These are phyloP conservation scores for Paralinhomoeus sp. DNA, from an alignment of 2,888 invertebrate species.

Conservation along the genomic window DNA sequence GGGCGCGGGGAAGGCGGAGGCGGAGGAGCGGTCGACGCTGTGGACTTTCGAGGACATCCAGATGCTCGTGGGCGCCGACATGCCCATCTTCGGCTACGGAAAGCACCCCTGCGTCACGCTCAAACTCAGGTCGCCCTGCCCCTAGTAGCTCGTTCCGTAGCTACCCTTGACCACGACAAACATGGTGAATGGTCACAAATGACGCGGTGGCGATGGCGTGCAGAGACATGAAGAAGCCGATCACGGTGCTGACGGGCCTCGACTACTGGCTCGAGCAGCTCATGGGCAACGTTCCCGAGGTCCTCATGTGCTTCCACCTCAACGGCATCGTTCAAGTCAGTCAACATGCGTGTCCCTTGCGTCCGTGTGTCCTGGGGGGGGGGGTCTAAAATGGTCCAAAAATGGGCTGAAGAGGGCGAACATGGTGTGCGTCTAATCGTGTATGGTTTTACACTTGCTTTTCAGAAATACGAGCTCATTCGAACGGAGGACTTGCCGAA, in stretches of 20 bases:
- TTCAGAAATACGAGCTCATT: constrained; percentile 63
- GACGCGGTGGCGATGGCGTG: too few species aligned
- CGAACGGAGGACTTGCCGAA: constrained; percentile 81
- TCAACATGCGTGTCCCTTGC: too few species aligned
- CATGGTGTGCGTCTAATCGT: too few species aligned
- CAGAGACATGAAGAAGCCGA: constrained; percentile 58
- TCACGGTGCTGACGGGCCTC: constrained; percentile 70
- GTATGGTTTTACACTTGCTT: too few species aligned
- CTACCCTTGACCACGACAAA: background rate
- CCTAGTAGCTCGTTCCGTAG: too few species aligned
- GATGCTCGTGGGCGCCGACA: constrained; percentile 77
- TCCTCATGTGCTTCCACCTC: constrained; percentile 80
- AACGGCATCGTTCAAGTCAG: constrained; percentile 32
- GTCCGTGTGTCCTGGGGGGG: too few species aligned
- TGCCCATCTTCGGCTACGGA: constrained; percentile 80
- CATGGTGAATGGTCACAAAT: too few species aligned
- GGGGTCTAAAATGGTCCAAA: too few species aligned
- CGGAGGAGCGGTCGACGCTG: constrained; percentile 48
- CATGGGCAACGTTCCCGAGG: constrained; percentile 90
- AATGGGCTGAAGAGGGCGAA: too few species aligned
- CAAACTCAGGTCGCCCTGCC: constrained; percentile 47
- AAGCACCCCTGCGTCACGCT: constrained; percentile 74
- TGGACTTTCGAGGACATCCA: constrained; percentile 90
- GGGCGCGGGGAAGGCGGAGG: too few species aligned
- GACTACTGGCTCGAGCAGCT: constrained; percentile 87